Evolutionary conservation across 2,888 invertebrate genomes (phyloP).

Genomic region (Apamea crenata): DNA sequence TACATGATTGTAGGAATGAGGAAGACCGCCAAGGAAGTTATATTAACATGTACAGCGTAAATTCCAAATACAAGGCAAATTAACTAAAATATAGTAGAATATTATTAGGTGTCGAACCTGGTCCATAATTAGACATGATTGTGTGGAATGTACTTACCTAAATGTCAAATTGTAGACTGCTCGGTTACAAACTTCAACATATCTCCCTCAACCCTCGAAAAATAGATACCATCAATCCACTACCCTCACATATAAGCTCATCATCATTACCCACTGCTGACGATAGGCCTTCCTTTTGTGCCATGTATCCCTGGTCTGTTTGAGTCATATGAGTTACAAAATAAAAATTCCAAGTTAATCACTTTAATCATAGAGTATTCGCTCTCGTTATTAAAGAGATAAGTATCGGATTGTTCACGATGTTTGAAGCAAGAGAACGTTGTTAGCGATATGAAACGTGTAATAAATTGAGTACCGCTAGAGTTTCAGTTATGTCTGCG

Average conservation of each 20-base stretch:
- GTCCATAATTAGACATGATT: not conserved
- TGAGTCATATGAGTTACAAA: conserved; percentile 28
- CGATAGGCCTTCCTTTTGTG: not conserved
- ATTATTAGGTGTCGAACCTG: not conserved
- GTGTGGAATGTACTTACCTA: not conserved
- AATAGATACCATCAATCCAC: not conserved
- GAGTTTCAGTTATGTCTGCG: conserved; percentile 58
- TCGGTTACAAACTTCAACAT: not conserved
- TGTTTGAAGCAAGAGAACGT: conserved; percentile 58
- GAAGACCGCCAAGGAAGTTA: not conserved
- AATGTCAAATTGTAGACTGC: not conserved
- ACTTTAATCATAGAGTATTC: conserved; percentile 57
- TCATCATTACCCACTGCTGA: not conserved
- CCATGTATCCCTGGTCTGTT: not conserved
- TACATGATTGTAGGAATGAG: conserved; percentile 12
- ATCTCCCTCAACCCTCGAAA: not conserved
- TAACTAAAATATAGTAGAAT: not conserved
- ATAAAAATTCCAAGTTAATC: conserved; percentile 46
- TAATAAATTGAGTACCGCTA: conserved; percentile 63
- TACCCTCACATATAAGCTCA: not conserved
- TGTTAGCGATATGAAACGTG: conserved; percentile 62
- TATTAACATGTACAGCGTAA: not conserved
- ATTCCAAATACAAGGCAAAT: conserved; percentile 11
- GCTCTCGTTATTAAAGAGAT: conserved; percentile 66
- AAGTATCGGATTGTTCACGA: conserved; percentile 64